phyloP scores from a whole-genome alignment of 2,888 invertebrate species.

The Troides oblongomaculatus region DNA sequence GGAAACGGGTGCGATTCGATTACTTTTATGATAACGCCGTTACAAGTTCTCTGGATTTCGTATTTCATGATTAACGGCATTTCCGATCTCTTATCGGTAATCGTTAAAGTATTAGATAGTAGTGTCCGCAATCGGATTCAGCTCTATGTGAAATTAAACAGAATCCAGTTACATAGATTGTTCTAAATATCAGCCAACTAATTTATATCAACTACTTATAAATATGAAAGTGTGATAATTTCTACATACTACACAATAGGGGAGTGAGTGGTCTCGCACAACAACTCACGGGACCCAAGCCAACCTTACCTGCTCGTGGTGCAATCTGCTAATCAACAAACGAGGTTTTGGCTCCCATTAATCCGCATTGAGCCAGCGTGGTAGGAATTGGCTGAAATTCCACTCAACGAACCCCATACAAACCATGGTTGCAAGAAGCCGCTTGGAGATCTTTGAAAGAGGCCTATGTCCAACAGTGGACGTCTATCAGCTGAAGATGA shows the following conservation, averaged over 20 bases:
- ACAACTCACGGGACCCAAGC: too few species aligned
- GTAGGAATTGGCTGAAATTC: too few species aligned
- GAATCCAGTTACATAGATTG: constrained; percentile 26
- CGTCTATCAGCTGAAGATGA: too few species aligned
- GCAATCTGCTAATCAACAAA: too few species aligned
- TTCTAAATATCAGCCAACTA: constrained; percentile 4
- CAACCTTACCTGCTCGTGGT: too few species aligned
- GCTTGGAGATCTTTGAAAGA: too few species aligned
- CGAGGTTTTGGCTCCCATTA: too few species aligned
- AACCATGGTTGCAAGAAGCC: too few species aligned
- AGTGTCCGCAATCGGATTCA: constrained; percentile 12
- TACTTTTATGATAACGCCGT: constrained; percentile 34
- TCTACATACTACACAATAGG: neutral
- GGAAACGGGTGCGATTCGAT: constrained; percentile 46
- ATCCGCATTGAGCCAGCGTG: too few species aligned
- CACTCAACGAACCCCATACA: too few species aligned
- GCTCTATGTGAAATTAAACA: constrained; percentile 14
- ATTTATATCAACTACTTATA: constrained; percentile 22
- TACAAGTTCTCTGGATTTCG: constrained; percentile 6
- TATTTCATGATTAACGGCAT: constrained; percentile 21
- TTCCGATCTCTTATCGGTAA: constrained; percentile 14
- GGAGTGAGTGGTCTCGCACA: too few species aligned
- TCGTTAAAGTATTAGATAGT: constrained; percentile 18
- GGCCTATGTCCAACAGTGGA: too few species aligned
- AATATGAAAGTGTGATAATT: constrained; percentile 15